phyloP scores from a whole-genome alignment of 2,797 vertebrate genomes.

The Characodon lateralis region DNA sequence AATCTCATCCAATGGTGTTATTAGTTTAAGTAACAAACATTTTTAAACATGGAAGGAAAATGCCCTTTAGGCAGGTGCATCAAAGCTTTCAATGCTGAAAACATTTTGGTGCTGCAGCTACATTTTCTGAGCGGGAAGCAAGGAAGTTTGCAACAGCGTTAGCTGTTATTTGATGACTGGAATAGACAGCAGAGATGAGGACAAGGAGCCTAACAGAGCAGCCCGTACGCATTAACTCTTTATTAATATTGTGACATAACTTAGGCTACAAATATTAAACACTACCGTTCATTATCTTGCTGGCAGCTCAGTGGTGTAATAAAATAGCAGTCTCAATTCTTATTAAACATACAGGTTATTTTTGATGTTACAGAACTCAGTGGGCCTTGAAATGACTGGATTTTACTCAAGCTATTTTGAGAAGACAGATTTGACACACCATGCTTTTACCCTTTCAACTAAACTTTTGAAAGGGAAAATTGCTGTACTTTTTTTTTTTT shows the following conservation, averaged over 20 bases:
- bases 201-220: background rate
- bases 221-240: background rate
- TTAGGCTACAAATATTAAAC: background rate
- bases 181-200: background rate
- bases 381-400: background rate
- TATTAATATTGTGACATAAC: background rate
- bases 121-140: background rate
- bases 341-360: background rate
- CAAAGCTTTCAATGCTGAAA: background rate
- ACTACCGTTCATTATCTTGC: background rate
- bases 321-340: background rate
- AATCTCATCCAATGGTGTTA: too few species aligned
- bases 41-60: too few species aligned
- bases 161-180: background rate
- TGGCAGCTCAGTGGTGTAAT: background rate
- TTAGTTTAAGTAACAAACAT: too few species aligned
- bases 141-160: background rate
- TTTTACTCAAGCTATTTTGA: background rate
- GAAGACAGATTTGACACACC: background rate
- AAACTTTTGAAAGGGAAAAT: too few species aligned
- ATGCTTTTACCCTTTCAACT: background rate
- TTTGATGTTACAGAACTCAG: background rate
- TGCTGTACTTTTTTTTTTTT: background rate
- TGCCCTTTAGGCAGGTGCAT: background rate
- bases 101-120: background rate